Conservation (phyloP, 2,113 vertebrate species). For the Petrocephalus zakoni region DNA sequence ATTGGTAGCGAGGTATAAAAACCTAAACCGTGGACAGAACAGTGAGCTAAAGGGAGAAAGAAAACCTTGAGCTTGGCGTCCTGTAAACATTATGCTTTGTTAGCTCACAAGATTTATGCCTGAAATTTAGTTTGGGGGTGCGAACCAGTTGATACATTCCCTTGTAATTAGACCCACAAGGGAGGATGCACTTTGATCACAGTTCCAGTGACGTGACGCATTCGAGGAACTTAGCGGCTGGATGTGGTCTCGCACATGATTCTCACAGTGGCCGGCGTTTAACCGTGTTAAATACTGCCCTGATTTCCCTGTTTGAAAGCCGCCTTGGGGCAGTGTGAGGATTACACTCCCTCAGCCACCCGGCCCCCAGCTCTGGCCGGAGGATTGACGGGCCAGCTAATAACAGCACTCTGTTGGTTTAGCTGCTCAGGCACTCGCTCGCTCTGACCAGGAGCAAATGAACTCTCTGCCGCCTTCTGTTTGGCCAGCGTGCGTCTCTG, state of each 20-base stretch:
- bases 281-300: neutral
- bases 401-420: slow-evolving; percentile 14
- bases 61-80: neutral
- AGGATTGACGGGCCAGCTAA: slow-evolving; percentile 14
- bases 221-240: neutral
- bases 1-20: neutral
- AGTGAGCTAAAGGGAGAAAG: neutral
- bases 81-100: slow-evolving; percentile 5
- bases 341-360: neutral
- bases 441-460: slow-evolving; percentile 11
- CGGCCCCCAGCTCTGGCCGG: neutral
- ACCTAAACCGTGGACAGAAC: neutral
- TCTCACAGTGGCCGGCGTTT: neutral
- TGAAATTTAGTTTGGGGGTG: slow-evolving; percentile 13
- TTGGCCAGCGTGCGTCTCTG: neutral
- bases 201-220: neutral
- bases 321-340: neutral
- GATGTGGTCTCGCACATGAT: neutral
- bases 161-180: slow-evolving; percentile 7
- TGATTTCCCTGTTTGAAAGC: neutral
- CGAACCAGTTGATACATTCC: slow-evolving; percentile 3
- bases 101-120: neutral
- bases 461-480: neutral
- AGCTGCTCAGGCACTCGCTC: neutral
- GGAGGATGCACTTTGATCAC: neutral